phyloP scores from a whole-genome alignment of 2,888 invertebrate genomes.

The Agrotis ipsilon region DNA sequence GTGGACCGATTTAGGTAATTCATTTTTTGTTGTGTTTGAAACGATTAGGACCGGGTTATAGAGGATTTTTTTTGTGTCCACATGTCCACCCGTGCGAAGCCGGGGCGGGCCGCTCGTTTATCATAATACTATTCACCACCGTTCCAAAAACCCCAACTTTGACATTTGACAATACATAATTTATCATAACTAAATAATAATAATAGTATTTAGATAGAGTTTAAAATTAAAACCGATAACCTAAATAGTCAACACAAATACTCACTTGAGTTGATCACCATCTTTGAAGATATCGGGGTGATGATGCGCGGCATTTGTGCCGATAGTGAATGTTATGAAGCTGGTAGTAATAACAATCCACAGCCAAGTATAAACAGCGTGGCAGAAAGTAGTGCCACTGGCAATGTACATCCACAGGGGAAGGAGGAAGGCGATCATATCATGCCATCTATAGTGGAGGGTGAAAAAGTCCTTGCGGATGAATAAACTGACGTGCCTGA shows the following conservation, averaged over 20 bases:
- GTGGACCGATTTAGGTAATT: too few species aligned
- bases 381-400: slow-evolving; percentile 74
- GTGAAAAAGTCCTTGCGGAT: slow-evolving; percentile 75
- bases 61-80: too few species aligned
- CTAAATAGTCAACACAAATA: background rate
- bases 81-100: too few species aligned
- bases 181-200: too few species aligned
- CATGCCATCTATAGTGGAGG: slow-evolving; percentile 81
- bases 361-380: slow-evolving; percentile 90
- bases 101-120: too few species aligned
- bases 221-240: too few species aligned
- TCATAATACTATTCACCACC: too few species aligned
- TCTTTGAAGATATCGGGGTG: slow-evolving; percentile 93
- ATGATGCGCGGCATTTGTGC: slow-evolving; percentile 95
- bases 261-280: slow-evolving; percentile 93
- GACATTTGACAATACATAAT: too few species aligned
- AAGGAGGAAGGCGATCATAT: slow-evolving; percentile 77
- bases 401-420: slow-evolving; percentile 85
- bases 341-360: slow-evolving; percentile 90
- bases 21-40: too few species aligned
- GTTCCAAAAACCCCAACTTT: too few species aligned
- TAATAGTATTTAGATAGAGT: too few species aligned
- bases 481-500: slow-evolving; percentile 74
- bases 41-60: too few species aligned
- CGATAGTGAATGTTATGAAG: slow-evolving; percentile 92